Base-by-base conservation (phyloP, 2,888 invertebrate species). In the Amphipoea lucens region DNA sequence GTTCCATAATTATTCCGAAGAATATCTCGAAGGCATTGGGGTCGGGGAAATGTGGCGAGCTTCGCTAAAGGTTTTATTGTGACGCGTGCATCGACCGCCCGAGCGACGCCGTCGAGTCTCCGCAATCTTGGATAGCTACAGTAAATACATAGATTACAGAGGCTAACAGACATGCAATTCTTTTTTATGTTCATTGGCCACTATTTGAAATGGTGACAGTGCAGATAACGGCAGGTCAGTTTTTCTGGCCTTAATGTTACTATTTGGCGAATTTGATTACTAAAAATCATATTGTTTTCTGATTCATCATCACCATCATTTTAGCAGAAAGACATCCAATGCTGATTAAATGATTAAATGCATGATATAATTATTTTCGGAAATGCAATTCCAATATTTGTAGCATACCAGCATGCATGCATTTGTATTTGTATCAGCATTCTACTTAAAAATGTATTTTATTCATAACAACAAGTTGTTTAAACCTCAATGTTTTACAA, bases 71-170 rank as follows among this genome's bases (percentile, higher is more conserved):
- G 85, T 90, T 90, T 92, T 91, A 90, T 91, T 90, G 88, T 90
- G 92, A 90, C 90, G 88, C 86, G 93, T 94, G 92, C 96, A 95
- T 95, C 95, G 96, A 96, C 95, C 96, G 94, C 87, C 84, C 89
- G 84, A 83, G 89, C 84, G 96, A 92, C 96, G 96, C 96, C 96
- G 90, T 85, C 91, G 87, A 94, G 96, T 97, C 96, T 96, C 92
- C 91, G 85, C 94, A 92, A 93, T 95, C 95, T 94, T 90, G 91
- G 92, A 92, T 92, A 90, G 92, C 92, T 92, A 91, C 90, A 93
- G 94, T 94, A 94, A 94, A 94, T 90, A 92, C 93, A 93, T 90
- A 94, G 92, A 94, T 90, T 89, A 90, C 86, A 88, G 89, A 90
- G 76, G 74, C 82, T 84, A 84, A 89, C 90, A 93, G 92, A 93